Base-by-base conservation (phyloP, 2,888 invertebrate genomes). In the Apocheima hispidaria region DNA sequence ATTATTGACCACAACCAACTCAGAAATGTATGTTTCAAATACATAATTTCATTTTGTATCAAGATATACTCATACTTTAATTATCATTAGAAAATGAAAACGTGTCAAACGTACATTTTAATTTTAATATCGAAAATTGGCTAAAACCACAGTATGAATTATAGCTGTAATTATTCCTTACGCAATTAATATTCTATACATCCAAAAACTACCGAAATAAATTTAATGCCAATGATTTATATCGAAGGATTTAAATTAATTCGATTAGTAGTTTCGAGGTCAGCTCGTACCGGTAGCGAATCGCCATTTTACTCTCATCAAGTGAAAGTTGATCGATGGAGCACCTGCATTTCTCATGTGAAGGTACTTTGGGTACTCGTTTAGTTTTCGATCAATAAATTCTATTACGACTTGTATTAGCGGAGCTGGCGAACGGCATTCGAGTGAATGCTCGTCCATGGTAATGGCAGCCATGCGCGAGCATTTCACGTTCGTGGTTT, bases 241-340 rank as follows among this genome's bases (percentile, higher is more conserved):
- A 52, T 52, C 23, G 56, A 49, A 66, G 68, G 66, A 75, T 75
- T 73, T 70, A 61, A 68, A 73, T 73, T 73, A 70, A 71, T 70
- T 73, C 63, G 62, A 72, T 75, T 73, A 70, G 68, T 71, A 71
- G 65, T 72, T 82, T 78, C 67, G 75, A 79, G 81, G 80, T 74
- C 80, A 72, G 54, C 62, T 69, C 74, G 71, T 70, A 72, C 75
- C 79, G 73, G 83, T 80, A 81, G 83, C 79, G 50, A 74, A 72
- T 73, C 67, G 66, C 67, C 65, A 63, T 75, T 73, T 68, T 53
- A 56, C 50, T 66, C 66, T 73, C 65, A 60, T 69, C 69, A 56
- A 79, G 84, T 83, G 86, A 86, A 86, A 86, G 86, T 84, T 84
- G 77, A 81, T 81, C 75, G 82, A 84, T 81, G 75, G 65, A 72